phyloP scores from a whole-genome alignment of 2,888 invertebrate genomes.

The Xylophagus ater region DNA sequence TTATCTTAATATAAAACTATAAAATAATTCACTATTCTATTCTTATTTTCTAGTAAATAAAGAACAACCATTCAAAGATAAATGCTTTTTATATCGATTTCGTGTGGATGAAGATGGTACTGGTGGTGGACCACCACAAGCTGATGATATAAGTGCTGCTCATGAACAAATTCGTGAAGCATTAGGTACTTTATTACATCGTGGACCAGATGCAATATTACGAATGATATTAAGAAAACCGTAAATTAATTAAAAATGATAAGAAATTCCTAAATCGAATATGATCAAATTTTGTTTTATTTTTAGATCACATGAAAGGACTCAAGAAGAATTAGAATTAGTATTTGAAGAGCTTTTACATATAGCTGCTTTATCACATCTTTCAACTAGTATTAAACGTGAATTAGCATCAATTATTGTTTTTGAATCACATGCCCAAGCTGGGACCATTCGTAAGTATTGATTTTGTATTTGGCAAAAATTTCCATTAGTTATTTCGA shows the following conservation, averaged over 20 bases:
- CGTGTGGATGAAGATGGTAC: constrained; percentile 58
- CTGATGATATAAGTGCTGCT: constrained; percentile 51
- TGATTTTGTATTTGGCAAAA: no score
- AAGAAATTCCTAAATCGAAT: neutral
- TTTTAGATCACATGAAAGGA: constrained; percentile 59
- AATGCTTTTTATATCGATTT: constrained; percentile 72
- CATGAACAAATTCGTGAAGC: constrained; percentile 59
- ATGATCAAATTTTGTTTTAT: constrained; percentile 8
- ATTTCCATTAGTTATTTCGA: no score
- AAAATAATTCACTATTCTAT: neutral
- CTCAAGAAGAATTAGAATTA: constrained; percentile 64
- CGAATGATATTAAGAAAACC: constrained; percentile 69
- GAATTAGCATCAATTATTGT: constrained; percentile 68
- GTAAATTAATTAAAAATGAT: constrained; percentile 41
- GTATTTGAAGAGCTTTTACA: constrained; percentile 75
- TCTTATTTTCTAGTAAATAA: constrained; percentile 49
- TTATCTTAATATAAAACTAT: neutral
- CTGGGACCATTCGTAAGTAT: constrained; percentile 64
- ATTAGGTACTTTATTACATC: constrained; percentile 52
- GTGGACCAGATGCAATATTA: constrained; percentile 67
- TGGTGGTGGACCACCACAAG: constrained; percentile 44
- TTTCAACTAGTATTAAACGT: constrained; percentile 69
- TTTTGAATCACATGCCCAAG: constrained; percentile 66
- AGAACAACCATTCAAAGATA: constrained; percentile 73
- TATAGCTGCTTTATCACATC: constrained; percentile 67